Percentiles rank a stretch among this genome's conserved stretches.
These are phyloP conservation scores for Microplitis manilae DNA, from an alignment of 2,888 invertebrate species.

Conservation along the genomic window DNA sequence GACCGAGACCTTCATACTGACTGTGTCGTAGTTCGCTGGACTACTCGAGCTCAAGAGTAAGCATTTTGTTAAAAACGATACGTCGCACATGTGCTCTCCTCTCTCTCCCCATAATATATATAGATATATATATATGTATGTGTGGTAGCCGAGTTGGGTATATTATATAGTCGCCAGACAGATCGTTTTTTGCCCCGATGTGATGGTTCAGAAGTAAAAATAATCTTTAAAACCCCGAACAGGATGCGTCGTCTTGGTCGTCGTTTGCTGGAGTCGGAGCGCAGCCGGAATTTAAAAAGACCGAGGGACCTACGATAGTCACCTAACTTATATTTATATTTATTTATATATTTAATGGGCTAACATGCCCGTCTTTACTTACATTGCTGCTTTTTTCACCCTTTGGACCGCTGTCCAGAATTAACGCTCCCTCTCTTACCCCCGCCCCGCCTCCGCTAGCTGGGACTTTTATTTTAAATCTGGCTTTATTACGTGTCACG, in stretches of 20 bases:
- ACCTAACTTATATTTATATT: constrained; percentile 59
- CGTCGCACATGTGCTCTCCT: constrained; percentile 64
- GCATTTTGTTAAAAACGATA: constrained; percentile 27
- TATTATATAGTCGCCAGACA: constrained; percentile 66
- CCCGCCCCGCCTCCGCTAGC: background rate
- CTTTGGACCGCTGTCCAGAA: constrained; percentile 70
- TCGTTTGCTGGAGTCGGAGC: background rate
- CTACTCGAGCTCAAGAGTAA: background rate
- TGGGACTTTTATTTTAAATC: constrained; percentile 1
- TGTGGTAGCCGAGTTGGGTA: background rate
- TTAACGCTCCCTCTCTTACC: constrained; percentile 55
- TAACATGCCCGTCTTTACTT: background rate
- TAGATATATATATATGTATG: background rate
- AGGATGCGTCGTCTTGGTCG: constrained; percentile 66
- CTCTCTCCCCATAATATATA: constrained; percentile 34
- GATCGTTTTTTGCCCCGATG: constrained; percentile 69
- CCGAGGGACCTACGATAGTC: constrained; percentile 58
- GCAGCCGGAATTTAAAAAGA: constrained; percentile 20
- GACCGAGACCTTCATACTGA: background rate
- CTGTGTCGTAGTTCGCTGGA: constrained; percentile 34
- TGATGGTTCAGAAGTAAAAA: constrained; percentile 62
- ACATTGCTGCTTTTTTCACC: constrained; percentile 61
- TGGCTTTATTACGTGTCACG: constrained; percentile 25
- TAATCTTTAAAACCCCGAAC: constrained; percentile 72
- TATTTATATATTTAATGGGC: background rate